phyloP scores from a whole-genome alignment of 2,113 vertebrate genomes.

The Oncorhynchus mykiss region DNA sequence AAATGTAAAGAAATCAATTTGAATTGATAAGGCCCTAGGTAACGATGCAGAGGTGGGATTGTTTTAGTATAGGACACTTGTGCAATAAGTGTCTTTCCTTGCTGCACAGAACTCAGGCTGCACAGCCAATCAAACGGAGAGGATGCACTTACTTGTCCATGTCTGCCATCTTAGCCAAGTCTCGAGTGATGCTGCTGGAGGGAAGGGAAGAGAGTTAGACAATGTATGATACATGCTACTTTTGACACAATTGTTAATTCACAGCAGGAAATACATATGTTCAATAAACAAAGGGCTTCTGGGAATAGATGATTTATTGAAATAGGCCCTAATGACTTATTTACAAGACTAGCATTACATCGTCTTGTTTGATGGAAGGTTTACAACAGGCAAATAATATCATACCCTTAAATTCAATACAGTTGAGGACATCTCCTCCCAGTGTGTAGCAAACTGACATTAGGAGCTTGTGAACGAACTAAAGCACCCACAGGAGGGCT shows the following conservation, averaged over 20 bases:
- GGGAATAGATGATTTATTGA: not conserved
- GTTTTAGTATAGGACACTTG: not conserved
- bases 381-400: too few relatives aligned
- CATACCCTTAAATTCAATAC: too few relatives aligned
- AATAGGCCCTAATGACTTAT: not conserved
- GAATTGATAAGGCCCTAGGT: not conserved
- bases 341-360: not conserved
- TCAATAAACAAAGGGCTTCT: not conserved
- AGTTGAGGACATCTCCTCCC: too few relatives aligned
- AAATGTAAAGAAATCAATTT: too few relatives aligned
- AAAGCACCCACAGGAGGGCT: too few relatives aligned
- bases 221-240: too few relatives aligned
- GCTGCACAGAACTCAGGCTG: not conserved
- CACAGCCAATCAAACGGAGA: not conserved
- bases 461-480: too few relatives aligned
- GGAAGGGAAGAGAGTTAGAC: conserved; percentile 5
- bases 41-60: not conserved
- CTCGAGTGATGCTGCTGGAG: conserved; percentile 60
- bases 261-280: not conserved
- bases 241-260: not conserved
- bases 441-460: too few relatives aligned
- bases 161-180: conserved; percentile 86
- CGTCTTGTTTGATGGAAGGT: too few relatives aligned
- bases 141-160: conserved; percentile 91
- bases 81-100: not conserved